Evolutionary conservation across 2,797 vertebrate species (phyloP).

Genomic region (Myiothlypis chrysogaster): DNA sequence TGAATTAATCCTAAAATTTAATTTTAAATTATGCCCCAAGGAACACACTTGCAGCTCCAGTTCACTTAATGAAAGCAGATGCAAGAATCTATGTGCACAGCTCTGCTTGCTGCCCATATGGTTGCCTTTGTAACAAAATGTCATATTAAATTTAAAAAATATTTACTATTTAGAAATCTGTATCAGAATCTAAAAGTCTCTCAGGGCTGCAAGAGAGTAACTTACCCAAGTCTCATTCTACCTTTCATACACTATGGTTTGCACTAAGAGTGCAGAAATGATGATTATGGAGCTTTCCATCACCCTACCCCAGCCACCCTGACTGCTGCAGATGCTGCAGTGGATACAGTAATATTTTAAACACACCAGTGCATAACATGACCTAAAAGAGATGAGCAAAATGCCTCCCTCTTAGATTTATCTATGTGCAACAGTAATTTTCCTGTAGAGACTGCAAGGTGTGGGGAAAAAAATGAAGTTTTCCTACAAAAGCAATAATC

Average conservation of each 20-base stretch:
- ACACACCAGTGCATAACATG: background rate
- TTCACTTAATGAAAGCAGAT: background rate
- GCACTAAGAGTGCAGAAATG: background rate
- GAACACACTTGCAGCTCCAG: background rate
- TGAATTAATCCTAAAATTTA: background rate
- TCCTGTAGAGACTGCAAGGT: background rate
- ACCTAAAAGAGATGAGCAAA: background rate
- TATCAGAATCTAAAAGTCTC: background rate
- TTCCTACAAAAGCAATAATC: background rate
- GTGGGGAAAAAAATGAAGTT: background rate
- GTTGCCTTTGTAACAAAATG: background rate
- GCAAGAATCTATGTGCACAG: background rate
- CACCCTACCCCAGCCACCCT: background rate
- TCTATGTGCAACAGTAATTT: fast-evolving
- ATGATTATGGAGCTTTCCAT: background rate
- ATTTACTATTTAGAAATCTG: background rate
- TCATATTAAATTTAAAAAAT: background rate
- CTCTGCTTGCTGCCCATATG: background rate
- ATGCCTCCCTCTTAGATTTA: background rate
- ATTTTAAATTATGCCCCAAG: background rate
- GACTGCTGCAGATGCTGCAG: background rate
- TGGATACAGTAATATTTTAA: background rate
- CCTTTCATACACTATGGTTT: background rate
- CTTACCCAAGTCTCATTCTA: background rate
- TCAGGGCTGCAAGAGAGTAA: background rate